These are phyloP conservation scores for Orientallactaga sibirica DNA, from an alignment of 2,797 vertebrate genomes.

Conservation along the genomic window DNA sequence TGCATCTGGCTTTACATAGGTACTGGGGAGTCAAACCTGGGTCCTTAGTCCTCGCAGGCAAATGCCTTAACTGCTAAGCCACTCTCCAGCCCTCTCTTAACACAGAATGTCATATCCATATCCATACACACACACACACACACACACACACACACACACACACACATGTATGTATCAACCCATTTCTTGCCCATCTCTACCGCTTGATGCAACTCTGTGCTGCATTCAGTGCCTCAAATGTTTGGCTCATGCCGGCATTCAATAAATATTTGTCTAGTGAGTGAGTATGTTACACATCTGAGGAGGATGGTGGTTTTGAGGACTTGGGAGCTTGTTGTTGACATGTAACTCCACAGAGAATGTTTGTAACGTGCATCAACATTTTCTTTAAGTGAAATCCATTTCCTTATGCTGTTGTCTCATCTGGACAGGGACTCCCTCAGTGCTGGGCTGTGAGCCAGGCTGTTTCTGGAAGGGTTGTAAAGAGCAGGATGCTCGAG, in stretches of 20 bases:
- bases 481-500: background rate
- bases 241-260: constrained; percentile 51
- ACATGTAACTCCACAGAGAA: constrained; percentile 60
- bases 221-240: constrained; percentile 45
- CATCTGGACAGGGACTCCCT: background rate
- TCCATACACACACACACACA: no score
- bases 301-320: constrained; percentile 27
- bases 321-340: constrained; percentile 48
- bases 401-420: constrained; percentile 69
- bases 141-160: no score
- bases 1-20: no score
- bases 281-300: constrained; percentile 62
- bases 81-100: background rate
- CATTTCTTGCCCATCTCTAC: background rate
- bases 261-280: constrained; percentile 79
- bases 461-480: constrained; percentile 67
- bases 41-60: no score
- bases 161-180: no score
- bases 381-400: constrained; percentile 60
- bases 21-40: no score
- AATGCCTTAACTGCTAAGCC: no score
- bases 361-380: constrained; percentile 68
- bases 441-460: background rate
- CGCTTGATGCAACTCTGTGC: background rate
- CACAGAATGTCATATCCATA: background rate